Percentiles rank a stretch among this genome's conserved stretches.
These are phyloP conservation scores for Coelopa frigida DNA, from an alignment of 1,140 invertebrate genomes.

Conservation along the genomic window DNA sequence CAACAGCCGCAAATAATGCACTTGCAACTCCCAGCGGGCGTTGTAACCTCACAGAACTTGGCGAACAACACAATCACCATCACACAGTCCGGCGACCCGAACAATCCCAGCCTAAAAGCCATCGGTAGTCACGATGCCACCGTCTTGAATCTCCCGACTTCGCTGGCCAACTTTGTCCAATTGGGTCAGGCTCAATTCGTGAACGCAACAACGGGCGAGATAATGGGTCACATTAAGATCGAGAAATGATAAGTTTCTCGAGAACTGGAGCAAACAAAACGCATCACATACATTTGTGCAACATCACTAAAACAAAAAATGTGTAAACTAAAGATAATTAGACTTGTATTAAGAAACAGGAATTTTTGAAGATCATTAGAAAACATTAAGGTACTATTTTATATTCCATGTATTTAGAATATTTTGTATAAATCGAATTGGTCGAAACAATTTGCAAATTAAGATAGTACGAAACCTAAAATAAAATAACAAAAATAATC, in stretches of 20 bases:
- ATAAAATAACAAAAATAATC: too few relatives aligned
- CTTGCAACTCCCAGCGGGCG: conserved; percentile 15
- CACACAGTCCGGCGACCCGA: conserved; percentile 22
- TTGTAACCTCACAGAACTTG: conserved; percentile 32
- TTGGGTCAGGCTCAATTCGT: conserved; percentile 34
- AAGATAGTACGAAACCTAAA: too few relatives aligned
- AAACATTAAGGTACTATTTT: too few relatives aligned
- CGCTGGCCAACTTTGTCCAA: conserved; percentile 35
- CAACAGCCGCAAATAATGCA: conserved; percentile 35
- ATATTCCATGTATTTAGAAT: too few relatives aligned
- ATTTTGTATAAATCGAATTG: too few relatives aligned
- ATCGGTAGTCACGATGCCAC: conserved; percentile 19
- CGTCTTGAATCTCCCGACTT: conserved; percentile 28
- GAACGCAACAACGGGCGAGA: conserved; percentile 19
- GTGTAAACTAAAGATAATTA: too few relatives aligned
- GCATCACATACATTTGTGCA: too few relatives aligned
- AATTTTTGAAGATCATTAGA: too few relatives aligned
- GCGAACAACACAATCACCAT: conserved; percentile 38
- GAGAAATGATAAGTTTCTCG: conserved; percentile 18
- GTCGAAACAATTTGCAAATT: too few relatives aligned
- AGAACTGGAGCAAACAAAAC: too few relatives aligned
- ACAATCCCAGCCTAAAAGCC: conserved; percentile 9
- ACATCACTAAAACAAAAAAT: too few relatives aligned
- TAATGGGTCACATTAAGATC: conserved; percentile 18
- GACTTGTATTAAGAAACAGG: too few relatives aligned